Conservation (phyloP, 2,797 vertebrate genomes). For the Taeniopygia guttata region DNA sequence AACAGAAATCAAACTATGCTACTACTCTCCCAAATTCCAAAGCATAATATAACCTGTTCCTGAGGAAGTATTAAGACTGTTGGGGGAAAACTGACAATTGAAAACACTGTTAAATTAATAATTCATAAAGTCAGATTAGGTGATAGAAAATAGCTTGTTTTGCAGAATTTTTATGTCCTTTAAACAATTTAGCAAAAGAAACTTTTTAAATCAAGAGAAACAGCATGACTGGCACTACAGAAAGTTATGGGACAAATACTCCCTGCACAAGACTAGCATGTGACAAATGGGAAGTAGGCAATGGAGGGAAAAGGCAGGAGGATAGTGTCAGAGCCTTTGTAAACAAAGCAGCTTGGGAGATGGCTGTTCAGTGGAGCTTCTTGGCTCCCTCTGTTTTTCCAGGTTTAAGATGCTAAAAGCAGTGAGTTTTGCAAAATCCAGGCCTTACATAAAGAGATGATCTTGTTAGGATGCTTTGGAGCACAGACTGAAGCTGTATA, state of each 20-base stretch:
- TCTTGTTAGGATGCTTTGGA: not conserved
- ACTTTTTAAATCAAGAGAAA: not conserved
- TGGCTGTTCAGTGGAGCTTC: not conserved
- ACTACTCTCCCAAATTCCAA: not conserved
- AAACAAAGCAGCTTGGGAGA: not conserved
- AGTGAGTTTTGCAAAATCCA: not conserved
- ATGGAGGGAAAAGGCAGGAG: not conserved
- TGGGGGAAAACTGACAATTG: not conserved
- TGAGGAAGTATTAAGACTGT: not conserved
- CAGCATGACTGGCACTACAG: not conserved
- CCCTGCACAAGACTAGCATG: not conserved
- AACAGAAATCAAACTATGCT: not conserved
- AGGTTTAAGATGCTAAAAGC: not conserved
- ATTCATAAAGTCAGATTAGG: not conserved
- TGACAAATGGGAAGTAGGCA: not conserved
- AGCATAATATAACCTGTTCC: not conserved
- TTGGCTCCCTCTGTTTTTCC: not conserved
- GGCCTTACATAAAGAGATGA: not conserved
- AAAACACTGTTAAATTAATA: not conserved
- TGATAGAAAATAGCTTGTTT: not conserved
- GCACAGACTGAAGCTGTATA: conserved; percentile 28
- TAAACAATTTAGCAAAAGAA: not conserved
- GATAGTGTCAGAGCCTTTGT: not conserved
- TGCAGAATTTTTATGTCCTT: not conserved
- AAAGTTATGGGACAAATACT: not conserved